Evolutionary conservation across 2,797 vertebrate species (phyloP).

Genomic region (Mionectes olivaceus): DNA sequence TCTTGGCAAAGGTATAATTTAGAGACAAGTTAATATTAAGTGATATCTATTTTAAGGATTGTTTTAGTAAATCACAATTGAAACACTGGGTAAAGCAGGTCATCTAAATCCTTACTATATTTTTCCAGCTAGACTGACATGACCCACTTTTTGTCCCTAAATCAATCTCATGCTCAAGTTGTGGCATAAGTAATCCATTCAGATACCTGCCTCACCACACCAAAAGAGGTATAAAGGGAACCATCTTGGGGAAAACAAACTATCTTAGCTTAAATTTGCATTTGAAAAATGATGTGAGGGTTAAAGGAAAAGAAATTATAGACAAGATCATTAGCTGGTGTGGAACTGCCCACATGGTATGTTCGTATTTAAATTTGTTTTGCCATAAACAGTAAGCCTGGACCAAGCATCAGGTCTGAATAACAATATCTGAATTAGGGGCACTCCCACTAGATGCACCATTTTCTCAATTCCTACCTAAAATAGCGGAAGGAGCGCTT

Average conservation of each 20-base stretch:
- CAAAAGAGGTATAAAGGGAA: not conserved
- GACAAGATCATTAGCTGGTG: not conserved
- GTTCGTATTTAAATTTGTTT: not conserved
- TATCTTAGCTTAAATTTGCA: not conserved
- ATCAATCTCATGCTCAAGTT: slow-evolving; percentile 1
- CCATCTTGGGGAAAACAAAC: not conserved
- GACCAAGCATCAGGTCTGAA: not conserved
- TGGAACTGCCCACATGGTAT: accelerated
- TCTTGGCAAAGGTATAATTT: not conserved
- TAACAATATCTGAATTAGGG: not conserved
- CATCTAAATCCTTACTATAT: not conserved
- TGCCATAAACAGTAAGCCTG: not conserved
- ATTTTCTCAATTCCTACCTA: not conserved
- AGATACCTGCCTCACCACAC: not conserved
- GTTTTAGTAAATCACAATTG: not conserved
- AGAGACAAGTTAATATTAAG: not conserved
- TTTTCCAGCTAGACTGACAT: not conserved
- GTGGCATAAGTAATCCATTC: not conserved
- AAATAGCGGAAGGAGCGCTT: not conserved
- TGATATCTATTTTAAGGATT: not conserved
- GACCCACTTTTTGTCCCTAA: slow-evolving; percentile 17
- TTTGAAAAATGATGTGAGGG: not conserved
- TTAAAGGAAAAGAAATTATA: not conserved
- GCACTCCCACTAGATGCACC: not conserved
- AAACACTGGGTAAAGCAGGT: not conserved